A percentile compares a stretch with the other conserved stretches of the same genome.
Conservation (phyloP, 2,888 invertebrate species). For the Callyntrura sp. region DNA sequence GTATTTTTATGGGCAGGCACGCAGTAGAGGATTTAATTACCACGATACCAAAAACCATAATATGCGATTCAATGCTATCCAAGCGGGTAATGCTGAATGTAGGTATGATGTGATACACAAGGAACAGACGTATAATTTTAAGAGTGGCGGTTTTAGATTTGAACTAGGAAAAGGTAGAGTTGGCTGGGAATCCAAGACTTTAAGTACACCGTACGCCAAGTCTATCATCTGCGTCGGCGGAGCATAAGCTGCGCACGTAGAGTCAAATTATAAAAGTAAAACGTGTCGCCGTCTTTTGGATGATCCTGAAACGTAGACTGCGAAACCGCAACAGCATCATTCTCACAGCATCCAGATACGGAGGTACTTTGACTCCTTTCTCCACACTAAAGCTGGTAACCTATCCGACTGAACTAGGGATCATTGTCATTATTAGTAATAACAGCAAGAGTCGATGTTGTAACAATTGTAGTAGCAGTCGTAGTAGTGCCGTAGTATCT, state of each 20-base stretch:
- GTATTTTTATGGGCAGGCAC: neutral
- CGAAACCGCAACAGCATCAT: constrained; percentile 34
- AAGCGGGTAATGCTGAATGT: too few relatives aligned
- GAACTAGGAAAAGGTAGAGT: too few relatives aligned
- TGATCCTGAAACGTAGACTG: constrained; percentile 21
- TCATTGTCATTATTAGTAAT: constrained; percentile 77
- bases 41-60: too few relatives aligned
- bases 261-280: too few relatives aligned
- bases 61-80: too few relatives aligned
- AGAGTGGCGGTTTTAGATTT: too few relatives aligned
- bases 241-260: too few relatives aligned
- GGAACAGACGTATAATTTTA: too few relatives aligned
- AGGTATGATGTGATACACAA: too few relatives aligned
- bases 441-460: constrained; percentile 76
- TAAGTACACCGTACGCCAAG: too few relatives aligned
- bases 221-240: too few relatives aligned
- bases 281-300: constrained; percentile 67
- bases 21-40: constrained; percentile 11
- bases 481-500: constrained; percentile 20
- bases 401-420: constrained; percentile 64
- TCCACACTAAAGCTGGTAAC: constrained; percentile 30
- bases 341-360: neutral
- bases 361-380: neutral
- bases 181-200: too few relatives aligned
- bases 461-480: constrained; percentile 68